Evolutionary conservation across 2,113 vertebrate genomes (phyloP), one percentile per base, ranked within the genome.

Genomic region (Nymphicus hollandicus): DNA sequence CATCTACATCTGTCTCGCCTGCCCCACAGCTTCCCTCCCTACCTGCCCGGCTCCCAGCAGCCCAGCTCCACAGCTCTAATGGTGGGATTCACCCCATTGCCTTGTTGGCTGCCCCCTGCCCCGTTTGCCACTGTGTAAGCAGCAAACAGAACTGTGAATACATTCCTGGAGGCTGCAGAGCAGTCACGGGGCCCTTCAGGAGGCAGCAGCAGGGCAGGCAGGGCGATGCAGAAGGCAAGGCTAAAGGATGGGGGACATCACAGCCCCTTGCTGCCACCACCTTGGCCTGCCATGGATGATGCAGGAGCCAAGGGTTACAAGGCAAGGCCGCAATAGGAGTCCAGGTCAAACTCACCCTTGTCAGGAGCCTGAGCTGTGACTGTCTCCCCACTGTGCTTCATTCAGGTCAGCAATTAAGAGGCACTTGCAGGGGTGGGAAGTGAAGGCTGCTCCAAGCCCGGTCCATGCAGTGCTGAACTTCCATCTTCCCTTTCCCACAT

Each of bases 111-210:
- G 74, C 88, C 91, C 86, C 91, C 89, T 89, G 2, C 83, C 87
- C 78, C 64, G 86, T 88, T 68, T 53, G 39, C 95, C 68, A 37
- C 15, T n/a, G 50, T 28, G 53, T 56, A 78, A 86, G 71, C 89
- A 95, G 89, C 94, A 84, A 92, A 77, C 33, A 56, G 22, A 46
- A 80, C 63, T 39, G 65, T 66, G 93, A 83, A 96, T 86, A 89
- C 91, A 74, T 91, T 88, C 87, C 73, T 5, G 1, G 68, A 5
- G 15, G 77, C 85, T 11, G 17, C 6, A 4, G 50, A 87, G 70
- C 5, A 18, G 92, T 93, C 81, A 83, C 58, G 72, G 66, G 63
- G 73, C 74, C 46, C 33, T 56, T 95, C 66, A 33, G 0, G 9
- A 86, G 86, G 72, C 53, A 29, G 83, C 60, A 79, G 81, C 61